phyloP scores from a whole-genome alignment of 2,113 vertebrate genomes.

The Mustelus asterias region DNA sequence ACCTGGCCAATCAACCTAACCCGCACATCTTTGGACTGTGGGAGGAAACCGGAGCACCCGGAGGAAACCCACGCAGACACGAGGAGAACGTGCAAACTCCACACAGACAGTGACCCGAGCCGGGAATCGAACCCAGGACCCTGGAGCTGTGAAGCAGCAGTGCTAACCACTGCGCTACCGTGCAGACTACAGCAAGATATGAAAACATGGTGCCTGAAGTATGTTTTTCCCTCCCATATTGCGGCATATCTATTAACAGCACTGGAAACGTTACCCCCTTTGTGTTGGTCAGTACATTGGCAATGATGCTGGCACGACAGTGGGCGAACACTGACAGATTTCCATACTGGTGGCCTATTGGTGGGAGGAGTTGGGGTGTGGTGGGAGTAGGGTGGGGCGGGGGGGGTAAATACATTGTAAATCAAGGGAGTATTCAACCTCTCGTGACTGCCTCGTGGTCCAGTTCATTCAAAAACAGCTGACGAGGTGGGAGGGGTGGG shows the following conservation, averaged over 20 bases:
- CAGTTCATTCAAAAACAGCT: background rate
- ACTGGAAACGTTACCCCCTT: too few species aligned
- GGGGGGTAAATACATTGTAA: background rate
- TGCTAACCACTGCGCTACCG: too few species aligned
- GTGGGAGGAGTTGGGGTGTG: background rate
- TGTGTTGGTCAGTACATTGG: background rate
- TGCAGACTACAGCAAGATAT: background rate
- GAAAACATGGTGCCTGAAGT: background rate
- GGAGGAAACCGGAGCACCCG: too few species aligned
- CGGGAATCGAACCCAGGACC: too few species aligned
- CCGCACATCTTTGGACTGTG: too few species aligned
- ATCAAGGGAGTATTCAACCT: background rate
- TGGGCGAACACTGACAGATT: background rate
- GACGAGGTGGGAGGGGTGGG: background rate
- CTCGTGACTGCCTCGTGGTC: background rate
- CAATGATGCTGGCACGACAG: conserved; percentile 10
- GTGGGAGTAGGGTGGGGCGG: background rate
- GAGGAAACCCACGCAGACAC: too few species aligned
- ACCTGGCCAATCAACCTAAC: too few species aligned
- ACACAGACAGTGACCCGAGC: too few species aligned
- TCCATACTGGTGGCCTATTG: conserved; percentile 9
- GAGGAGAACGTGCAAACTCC: too few species aligned
- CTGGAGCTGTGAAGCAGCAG: too few species aligned
- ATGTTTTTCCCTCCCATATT: background rate
- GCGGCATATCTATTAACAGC: too few species aligned